phyloP scores from a whole-genome alignment of 2,888 invertebrate species.

The Sarcophaga rosellei region DNA sequence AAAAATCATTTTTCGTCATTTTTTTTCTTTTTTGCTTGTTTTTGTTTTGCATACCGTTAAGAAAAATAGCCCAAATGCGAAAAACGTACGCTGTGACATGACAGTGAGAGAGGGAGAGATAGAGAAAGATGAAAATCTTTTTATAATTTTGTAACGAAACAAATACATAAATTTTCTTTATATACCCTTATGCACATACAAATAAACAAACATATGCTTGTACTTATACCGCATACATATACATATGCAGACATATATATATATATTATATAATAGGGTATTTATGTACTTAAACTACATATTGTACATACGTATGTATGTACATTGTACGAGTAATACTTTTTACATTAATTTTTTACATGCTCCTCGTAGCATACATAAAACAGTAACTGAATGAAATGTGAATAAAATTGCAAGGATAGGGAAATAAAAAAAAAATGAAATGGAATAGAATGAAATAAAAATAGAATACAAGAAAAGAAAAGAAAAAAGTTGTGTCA shows the following conservation, averaged over 20 bases:
- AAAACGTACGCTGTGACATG: slow-evolving; percentile 3
- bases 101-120: not conserved
- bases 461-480: slow-evolving; percentile 37
- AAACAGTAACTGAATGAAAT: not conserved
- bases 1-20: slow-evolving; percentile 10
- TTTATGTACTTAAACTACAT: slow-evolving; percentile 3
- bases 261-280: too few relatives aligned
- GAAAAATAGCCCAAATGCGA: slow-evolving; percentile 48
- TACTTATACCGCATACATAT: not conserved
- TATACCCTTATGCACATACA: not conserved
- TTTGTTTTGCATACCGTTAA: slow-evolving; percentile 32
- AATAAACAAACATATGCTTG: not conserved
- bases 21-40: not conserved
- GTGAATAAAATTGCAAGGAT: not conserved
- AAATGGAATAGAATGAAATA: slow-evolving; percentile 38
- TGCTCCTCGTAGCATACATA: not conserved
- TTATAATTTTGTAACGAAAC: slow-evolving; percentile 52
- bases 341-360: slow-evolving; percentile 4
- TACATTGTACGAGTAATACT: slow-evolving; percentile 4
- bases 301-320: not conserved
- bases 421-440: not conserved
- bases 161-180: slow-evolving; percentile 38
- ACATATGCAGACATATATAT: too few relatives aligned
- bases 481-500: slow-evolving; percentile 52
- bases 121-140: slow-evolving; percentile 30